Percentiles rank a stretch among this genome's conserved stretches.
phyloP scores from a whole-genome alignment of 2,888 invertebrate species.

The Tetanocera ferruginea region DNA sequence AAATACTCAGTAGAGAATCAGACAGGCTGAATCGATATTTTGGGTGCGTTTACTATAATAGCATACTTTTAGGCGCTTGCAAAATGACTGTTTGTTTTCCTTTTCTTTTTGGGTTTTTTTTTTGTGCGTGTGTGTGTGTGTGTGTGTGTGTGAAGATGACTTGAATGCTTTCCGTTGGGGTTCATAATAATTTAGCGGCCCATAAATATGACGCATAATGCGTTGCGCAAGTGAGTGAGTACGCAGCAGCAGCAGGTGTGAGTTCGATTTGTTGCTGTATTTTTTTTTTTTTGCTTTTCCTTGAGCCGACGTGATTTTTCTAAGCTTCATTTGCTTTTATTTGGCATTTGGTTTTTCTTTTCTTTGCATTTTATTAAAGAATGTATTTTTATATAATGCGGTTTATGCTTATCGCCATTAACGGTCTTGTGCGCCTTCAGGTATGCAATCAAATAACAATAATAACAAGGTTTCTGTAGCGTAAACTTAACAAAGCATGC shows the following conservation, averaged over 20 bases:
- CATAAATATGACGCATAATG: conserved; percentile 1
- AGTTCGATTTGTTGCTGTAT: too few species aligned
- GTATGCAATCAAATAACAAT: background rate
- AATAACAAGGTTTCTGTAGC: background rate
- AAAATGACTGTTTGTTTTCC: background rate
- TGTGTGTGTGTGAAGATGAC: background rate
- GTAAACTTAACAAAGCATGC: too few species aligned
- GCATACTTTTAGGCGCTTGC: conserved; percentile 21
- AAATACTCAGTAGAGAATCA: background rate
- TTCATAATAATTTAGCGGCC: conserved; percentile 14
- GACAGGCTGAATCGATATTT: conserved; percentile 6
- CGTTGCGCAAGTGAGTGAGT: background rate
- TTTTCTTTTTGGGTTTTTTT: background rate
- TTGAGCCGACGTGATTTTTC: background rate
- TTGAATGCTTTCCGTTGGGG: background rate
- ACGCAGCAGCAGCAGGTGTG: background rate
- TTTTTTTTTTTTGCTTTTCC: too few species aligned
- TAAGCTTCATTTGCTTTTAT: background rate
- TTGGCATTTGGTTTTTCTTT: background rate
- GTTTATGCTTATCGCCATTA: background rate
- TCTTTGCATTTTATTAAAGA: background rate
- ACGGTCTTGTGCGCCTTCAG: background rate
- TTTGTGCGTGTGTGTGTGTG: too few species aligned
- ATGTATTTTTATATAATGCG: background rate
- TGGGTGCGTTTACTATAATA: conserved; percentile 4